Percentiles rank a stretch among this genome's conserved stretches.
Conservation (phyloP, 2,797 vertebrate species). For the Sebastes cheni region DNA sequence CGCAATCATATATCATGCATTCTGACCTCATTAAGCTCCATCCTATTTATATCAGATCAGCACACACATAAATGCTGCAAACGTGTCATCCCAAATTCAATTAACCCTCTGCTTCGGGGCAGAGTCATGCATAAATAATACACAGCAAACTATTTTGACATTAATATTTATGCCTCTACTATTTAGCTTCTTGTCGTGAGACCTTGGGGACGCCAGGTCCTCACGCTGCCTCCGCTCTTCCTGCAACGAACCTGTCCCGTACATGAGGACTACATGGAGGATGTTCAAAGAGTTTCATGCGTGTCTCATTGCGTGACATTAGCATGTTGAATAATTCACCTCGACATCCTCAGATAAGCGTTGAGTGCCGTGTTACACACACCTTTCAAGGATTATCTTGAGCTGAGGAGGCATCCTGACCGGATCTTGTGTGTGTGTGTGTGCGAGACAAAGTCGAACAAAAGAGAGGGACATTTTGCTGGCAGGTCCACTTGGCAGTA, state of each 20-base stretch:
- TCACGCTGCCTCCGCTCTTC: slow-evolving; percentile 13
- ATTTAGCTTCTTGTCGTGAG: slow-evolving; percentile 52
- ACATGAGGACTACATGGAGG: slow-evolving; percentile 56
- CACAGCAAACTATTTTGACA: slow-evolving; percentile 59
- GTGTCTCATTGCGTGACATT: slow-evolving; percentile 69
- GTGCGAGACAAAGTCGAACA: slow-evolving; percentile 29
- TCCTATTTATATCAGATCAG: slow-evolving; percentile 60
- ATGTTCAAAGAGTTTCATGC: slow-evolving; percentile 40
- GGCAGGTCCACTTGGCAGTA: slow-evolving; percentile 55
- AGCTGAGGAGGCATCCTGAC: slow-evolving; percentile 16
- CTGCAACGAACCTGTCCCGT: slow-evolving; percentile 37
- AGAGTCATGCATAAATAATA: slow-evolving; percentile 67
- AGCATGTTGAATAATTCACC: slow-evolving; percentile 70
- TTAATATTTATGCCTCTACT: slow-evolving; percentile 73
- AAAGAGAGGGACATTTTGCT: slow-evolving; percentile 51
- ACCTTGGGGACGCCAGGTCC: slow-evolving; percentile 30
- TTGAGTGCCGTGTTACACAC: slow-evolving; percentile 55
- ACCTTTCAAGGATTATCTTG: slow-evolving; percentile 58
- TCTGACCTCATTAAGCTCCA: slow-evolving; percentile 60
- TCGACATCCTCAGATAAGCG: slow-evolving; percentile 37
- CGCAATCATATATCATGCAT: slow-evolving; percentile 17
- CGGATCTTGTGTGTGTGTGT: slow-evolving; percentile 6
- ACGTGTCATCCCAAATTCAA: slow-evolving; percentile 68
- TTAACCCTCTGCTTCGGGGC: slow-evolving; percentile 66
- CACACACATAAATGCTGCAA: slow-evolving; percentile 7